A percentile compares a stretch with the other conserved stretches of the same genome.
phyloP scores from a whole-genome alignment of 2,888 invertebrate species.

The Scelioninae gen. 1 region DNA sequence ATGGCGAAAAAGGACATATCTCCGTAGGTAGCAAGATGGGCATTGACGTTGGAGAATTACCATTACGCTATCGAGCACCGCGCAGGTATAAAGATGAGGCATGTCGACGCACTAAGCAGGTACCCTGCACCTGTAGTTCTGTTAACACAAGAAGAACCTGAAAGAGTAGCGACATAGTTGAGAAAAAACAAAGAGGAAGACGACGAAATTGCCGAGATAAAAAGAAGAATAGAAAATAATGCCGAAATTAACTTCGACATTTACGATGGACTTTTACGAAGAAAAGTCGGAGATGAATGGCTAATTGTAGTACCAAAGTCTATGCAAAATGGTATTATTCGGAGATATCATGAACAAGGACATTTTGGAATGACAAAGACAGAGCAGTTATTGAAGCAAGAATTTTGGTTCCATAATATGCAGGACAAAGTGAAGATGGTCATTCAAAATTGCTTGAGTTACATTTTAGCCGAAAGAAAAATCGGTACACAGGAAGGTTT shows the following conservation, averaged over 20 bases:
- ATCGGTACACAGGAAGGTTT: no score
- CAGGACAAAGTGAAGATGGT: not conserved
- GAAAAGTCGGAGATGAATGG: not conserved
- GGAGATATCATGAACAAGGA: not conserved
- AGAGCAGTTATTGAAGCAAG: not conserved
- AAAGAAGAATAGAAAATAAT: no score
- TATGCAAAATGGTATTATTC: not conserved
- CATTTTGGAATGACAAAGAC: conserved; percentile 5
- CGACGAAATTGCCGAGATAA: no score
- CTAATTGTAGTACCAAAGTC: not conserved
- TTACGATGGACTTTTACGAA: no score
- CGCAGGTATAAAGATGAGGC: not conserved
- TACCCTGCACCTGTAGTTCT: not conserved
- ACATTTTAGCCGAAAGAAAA: no score
- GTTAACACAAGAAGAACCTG: no score
- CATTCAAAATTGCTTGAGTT: not conserved
- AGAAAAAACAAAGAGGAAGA: no score
- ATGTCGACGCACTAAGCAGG: conserved; percentile 1
- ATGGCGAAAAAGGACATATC: not conserved
- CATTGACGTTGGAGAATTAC: not conserved
- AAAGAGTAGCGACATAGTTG: no score
- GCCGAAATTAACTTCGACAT: no score
- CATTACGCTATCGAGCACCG: conserved; percentile 5
- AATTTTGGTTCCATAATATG: not conserved
- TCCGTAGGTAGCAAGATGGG: conserved; percentile 8